These are phyloP conservation scores for Meloidogyne exigua DNA, from an alignment of 1,140 invertebrate species.

Conservation along the genomic window DNA sequence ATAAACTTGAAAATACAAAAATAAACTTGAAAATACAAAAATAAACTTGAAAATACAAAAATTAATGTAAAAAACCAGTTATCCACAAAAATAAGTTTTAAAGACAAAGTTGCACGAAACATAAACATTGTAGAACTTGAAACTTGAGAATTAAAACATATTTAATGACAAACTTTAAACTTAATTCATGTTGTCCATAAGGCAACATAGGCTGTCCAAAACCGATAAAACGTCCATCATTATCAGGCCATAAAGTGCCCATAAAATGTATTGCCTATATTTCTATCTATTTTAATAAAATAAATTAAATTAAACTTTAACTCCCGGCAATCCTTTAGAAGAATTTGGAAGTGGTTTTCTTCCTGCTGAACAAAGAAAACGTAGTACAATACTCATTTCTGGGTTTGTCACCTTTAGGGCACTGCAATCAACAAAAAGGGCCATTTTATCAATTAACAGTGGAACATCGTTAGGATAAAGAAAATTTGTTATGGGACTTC, in stretches of 20 bases:
- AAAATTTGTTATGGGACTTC: conserved; percentile 8
- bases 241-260: conserved; percentile 12
- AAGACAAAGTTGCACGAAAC: conserved; percentile 12
- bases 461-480: conserved; percentile 9
- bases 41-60: not conserved
- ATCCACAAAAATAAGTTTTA: conserved; percentile 23
- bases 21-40: not conserved
- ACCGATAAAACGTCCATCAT: conserved; percentile 21
- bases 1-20: not conserved
- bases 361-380: conserved; percentile 15
- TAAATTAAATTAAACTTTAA: not conserved
- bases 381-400: conserved; percentile 16
- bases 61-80: conserved; percentile 4
- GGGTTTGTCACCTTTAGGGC: conserved; percentile 5
- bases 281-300: not conserved
- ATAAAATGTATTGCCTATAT: conserved; percentile 20
- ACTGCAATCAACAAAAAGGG: not conserved
- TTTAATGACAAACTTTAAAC: not conserved
- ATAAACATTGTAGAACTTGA: conserved; percentile 20
- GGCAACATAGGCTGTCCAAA: conserved; percentile 17
- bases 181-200: conserved; percentile 17
- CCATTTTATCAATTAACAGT: conserved; percentile 2
- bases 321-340: conserved; percentile 3
- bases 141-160: not conserved
- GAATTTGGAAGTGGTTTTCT: conserved; percentile 10